Conservation (phyloP, 2,888 invertebrate genomes). For the Folsomia manolachei region DNA sequence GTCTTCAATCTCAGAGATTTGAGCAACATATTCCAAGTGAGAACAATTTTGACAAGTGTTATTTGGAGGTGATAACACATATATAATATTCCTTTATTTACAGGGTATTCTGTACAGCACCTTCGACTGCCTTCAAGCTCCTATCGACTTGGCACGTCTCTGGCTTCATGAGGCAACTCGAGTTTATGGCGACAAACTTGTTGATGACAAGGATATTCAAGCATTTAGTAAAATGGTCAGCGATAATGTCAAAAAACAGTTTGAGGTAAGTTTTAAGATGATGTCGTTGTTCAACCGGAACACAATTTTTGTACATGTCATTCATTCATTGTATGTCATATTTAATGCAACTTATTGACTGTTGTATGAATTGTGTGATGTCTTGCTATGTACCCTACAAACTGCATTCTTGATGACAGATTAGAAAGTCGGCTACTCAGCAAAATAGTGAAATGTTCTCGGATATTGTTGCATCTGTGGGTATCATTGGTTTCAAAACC, state of each 20-base stretch:
- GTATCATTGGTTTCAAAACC: too few species aligned
- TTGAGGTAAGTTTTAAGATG: slow-evolving; percentile 63
- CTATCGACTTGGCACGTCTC: slow-evolving; percentile 78
- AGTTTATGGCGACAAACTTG: slow-evolving; percentile 90
- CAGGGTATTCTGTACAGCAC: slow-evolving; percentile 84
- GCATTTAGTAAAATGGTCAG: slow-evolving; percentile 81
- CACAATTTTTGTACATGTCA: too few species aligned
- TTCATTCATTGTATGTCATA: slow-evolving; percentile 5
- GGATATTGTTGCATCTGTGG: slow-evolving; percentile 45
- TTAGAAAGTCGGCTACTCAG: slow-evolving; percentile 35
- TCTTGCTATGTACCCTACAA: background rate
- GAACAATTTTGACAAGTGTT: too few species aligned
- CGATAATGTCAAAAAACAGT: slow-evolving; percentile 87
- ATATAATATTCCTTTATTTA: background rate
- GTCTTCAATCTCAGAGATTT: slow-evolving; percentile 92
- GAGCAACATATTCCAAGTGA: slow-evolving; percentile 90
- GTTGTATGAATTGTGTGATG: background rate
- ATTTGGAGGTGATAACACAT: too few species aligned
- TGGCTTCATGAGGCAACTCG: slow-evolving; percentile 93
- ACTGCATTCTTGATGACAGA: slow-evolving; percentile 39
- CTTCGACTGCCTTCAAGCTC: slow-evolving; percentile 76
- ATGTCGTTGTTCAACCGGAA: background rate
- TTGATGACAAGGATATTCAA: slow-evolving; percentile 88
- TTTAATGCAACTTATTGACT: background rate
- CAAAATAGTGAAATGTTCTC: slow-evolving; percentile 48